phyloP scores from a whole-genome alignment of 2,888 invertebrate genomes.

The Glaucopsyche alexis region DNA sequence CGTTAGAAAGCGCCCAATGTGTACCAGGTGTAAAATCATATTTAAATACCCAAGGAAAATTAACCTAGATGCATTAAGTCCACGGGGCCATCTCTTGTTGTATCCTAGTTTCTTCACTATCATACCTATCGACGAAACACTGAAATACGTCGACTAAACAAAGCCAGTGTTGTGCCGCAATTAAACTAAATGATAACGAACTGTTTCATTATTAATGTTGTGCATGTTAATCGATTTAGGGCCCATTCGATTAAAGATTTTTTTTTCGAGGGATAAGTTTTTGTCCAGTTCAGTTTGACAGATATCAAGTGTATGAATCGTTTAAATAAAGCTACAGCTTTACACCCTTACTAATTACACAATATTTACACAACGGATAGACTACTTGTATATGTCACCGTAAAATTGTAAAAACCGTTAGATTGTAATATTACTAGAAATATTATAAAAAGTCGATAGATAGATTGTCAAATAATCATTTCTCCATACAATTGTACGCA shows the following conservation, averaged over 20 bases:
- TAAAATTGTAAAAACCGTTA: too few relatives aligned
- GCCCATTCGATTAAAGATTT: neutral
- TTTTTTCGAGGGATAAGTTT: neutral
- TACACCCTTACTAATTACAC: neutral
- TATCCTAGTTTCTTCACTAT: slow-evolving; percentile 36
- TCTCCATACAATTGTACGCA: too few relatives aligned
- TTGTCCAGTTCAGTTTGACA: neutral
- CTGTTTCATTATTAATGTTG: neutral
- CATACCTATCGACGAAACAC: slow-evolving; percentile 20
- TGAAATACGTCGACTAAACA: neutral
- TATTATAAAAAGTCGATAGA: too few relatives aligned
- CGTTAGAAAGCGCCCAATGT: too few relatives aligned
- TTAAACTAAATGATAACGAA: neutral
- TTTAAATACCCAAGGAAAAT: neutral
- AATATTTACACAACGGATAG: too few relatives aligned
- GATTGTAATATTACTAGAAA: too few relatives aligned
- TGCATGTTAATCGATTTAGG: neutral
- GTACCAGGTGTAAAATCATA: neutral
- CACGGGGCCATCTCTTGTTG: slow-evolving; percentile 48
- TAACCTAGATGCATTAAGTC: neutral
- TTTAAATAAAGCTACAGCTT: neutral
- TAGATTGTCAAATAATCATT: too few relatives aligned
- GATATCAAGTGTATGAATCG: neutral
- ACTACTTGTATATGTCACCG: too few relatives aligned
- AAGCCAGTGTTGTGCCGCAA: slow-evolving; percentile 20